These are phyloP conservation scores for Stomatorhinus ivindoensis DNA, from an alignment of 2,113 vertebrate genomes.

Conservation along the genomic window DNA sequence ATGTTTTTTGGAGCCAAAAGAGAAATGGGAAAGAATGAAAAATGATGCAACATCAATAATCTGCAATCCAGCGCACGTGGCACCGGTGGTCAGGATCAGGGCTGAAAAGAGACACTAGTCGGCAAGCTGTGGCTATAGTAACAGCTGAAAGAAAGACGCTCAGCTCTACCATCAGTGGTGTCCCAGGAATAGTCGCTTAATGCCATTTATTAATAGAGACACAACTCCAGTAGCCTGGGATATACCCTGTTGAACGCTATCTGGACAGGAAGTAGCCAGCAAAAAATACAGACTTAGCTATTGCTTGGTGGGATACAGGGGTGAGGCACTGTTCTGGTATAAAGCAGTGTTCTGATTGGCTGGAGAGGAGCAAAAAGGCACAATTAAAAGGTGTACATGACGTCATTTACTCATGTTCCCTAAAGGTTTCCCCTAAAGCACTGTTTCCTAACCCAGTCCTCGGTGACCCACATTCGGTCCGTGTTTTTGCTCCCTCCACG, in stretches of 20 bases:
- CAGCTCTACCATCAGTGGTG: constrained; percentile 64
- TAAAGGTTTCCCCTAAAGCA: not conserved
- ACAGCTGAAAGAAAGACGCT: constrained; percentile 28
- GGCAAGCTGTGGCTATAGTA: not conserved
- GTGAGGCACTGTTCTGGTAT: constrained; percentile 28
- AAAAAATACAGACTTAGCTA: constrained; percentile 28
- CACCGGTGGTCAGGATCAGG: not conserved
- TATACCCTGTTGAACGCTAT: constrained; percentile 45
- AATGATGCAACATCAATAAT: not conserved
- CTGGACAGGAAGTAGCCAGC: constrained; percentile 37
- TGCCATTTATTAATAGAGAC: constrained; percentile 76
- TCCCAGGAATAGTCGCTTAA: constrained; percentile 72
- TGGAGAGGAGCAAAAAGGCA: constrained; percentile 35
- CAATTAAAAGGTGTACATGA: constrained; percentile 25
- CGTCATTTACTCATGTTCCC: constrained; percentile 25
- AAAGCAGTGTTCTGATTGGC: constrained; percentile 38
- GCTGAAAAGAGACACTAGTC: not conserved
- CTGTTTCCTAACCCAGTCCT: not conserved
- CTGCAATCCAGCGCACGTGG: not conserved
- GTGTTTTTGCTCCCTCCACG: not conserved
- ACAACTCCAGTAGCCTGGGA: constrained; percentile 42
- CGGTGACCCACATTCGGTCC: not conserved
- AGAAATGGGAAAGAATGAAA: not conserved
- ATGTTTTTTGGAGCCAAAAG: not conserved
- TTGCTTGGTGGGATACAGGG: constrained; percentile 35